Evolutionary conservation across 2,888 invertebrate genomes (phyloP), one percentile per base, ranked within the genome.

Genomic region (Tenthredo scrophulariae): DNA sequence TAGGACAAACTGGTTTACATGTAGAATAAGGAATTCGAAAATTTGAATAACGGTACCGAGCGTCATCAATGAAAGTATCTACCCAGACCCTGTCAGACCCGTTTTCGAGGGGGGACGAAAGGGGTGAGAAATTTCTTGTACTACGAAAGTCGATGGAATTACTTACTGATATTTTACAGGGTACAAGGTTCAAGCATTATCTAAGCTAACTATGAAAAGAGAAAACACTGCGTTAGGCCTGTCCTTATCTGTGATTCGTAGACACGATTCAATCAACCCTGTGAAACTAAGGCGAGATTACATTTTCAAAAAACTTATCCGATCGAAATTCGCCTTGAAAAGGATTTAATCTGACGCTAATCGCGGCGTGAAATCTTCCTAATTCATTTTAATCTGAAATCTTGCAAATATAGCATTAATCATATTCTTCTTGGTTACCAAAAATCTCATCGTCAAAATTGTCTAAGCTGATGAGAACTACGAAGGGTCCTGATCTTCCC

Each of bases 21-120:
- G n/a, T 40, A 62, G 65, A 80, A 40, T 37, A 18, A 80, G 80
- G 80, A 80, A 80, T 80, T 80, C 40, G 26, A 37, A 22, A 80
- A 62, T 80, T 80, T 65, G 26, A 40, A 80, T 80, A 80, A 80
- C 65, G 80, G 80, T 58, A 80, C n/a, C n/a, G 10, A 22, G 65
- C 80, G 65, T 80, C 80, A 37, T 80, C 80, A 80, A 62, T 65
- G 80, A 80, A 62, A 80, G 62, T 80, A 62, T 62, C 22, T 80
- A 58, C 62, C 80, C 62, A 40, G 50, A 54, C 77, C 54, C 33
- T 33, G 54, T 77, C 62, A 40, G 50, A 54, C 77, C 54, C 33
- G 54, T 77, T 77, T 77, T 18, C 54, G 9, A 33, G 54, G 54
- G 54, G 77, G 29, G n/a, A n/a, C 7, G 22, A 18, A 77, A 74